Base-by-base conservation (phyloP, 2,113 vertebrate genomes). In the Symphodus melops region DNA sequence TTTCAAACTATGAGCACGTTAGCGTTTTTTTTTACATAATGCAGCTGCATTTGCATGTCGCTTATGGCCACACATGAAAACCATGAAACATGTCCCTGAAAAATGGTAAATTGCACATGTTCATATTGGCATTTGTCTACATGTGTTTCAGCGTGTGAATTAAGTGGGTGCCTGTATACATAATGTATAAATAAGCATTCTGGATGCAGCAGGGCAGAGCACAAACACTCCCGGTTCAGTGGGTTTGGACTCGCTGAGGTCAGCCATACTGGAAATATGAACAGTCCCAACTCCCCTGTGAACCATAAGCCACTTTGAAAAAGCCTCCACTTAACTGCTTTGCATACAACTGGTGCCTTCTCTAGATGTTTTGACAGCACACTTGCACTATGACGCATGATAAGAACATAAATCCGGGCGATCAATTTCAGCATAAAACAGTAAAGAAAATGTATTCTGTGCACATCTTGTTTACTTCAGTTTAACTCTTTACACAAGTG, bases 211-310 rank as follows among this genome's bases (percentile, higher is more conserved):
- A 28, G 23, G 7, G 33, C 44, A 67, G 17, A 54, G 55, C 20
- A 2, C 21, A 13, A 54, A 53, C 52, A n/a, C 42, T 65, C 42
- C 19, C 48, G 67, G 56, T 68, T 87, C 63, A 79, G 21, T 76
- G 55, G 42, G 19, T 66, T 83, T 56, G 19, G 72, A 19, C 74
- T 67, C 67, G 51, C 68, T 25, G 64, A 58, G 81, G n/a, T 57
- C 49, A 23, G 39, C 9, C 13, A 6, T 20, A 61, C 65, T 67
- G 41, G 28, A 56, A 41, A 51, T 36, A 71, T 54, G 49, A 56
- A 59, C 68, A 59, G n/a, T 20, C 51, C 7, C 8, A 19, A 19
- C 48, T 51, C 48, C 9, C 21, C 48, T 53, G 25, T 70, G 70
- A 78, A 73, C 66, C 73, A 10, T 8, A 20, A 25, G 16, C 33